phyloP scores from a whole-genome alignment of 2,797 vertebrate genomes.

The Darevskia mixta region DNA sequence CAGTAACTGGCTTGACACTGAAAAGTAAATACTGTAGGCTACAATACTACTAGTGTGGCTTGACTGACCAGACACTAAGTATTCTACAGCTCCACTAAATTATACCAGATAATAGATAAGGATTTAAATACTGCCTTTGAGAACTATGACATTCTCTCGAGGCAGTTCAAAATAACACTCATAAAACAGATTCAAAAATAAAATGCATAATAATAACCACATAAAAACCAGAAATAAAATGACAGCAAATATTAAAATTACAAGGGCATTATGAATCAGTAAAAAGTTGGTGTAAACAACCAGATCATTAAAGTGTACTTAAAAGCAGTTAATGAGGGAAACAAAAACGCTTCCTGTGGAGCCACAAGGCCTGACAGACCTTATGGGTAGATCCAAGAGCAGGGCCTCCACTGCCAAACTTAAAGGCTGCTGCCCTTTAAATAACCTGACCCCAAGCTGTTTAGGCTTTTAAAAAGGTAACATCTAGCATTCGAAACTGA shows the following conservation, averaged over 20 bases:
- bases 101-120: background rate
- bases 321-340: background rate
- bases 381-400: background rate
- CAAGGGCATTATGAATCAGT: background rate
- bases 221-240: no score
- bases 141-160: background rate
- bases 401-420: background rate
- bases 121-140: background rate
- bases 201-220: no score
- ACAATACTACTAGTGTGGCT: background rate
- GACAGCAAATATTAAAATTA: background rate
- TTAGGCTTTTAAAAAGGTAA: background rate
- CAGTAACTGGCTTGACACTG: background rate
- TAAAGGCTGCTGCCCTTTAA: background rate
- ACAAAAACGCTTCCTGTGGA: background rate
- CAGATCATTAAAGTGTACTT: background rate
- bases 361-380: background rate
- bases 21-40: slow-evolving; percentile 21
- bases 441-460: background rate
- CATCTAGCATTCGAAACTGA: background rate
- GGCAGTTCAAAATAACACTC: background rate
- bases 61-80: background rate
- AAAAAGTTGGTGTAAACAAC: background rate
- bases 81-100: background rate
- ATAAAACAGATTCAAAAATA: no score